Evolutionary conservation across 2,888 invertebrate species (phyloP).

Genomic region (Tortrix viridana): DNA sequence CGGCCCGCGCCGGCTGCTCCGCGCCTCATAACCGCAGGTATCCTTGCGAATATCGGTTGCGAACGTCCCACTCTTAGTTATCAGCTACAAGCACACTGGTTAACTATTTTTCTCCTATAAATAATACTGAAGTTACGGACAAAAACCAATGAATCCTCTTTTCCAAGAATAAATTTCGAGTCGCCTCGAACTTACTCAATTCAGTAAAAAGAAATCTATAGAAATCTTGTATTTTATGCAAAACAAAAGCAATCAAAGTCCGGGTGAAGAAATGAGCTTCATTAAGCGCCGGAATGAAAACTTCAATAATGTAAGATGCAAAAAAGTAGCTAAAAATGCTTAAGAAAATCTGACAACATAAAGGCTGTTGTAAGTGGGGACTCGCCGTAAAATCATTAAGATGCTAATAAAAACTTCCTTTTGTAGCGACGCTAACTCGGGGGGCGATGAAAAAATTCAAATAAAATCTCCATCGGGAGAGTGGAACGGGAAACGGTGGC

Average conservation of each 20-base stretch:
- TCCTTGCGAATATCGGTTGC: background rate
- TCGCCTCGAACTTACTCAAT: conserved; percentile 73
- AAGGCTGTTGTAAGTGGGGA: conserved; percentile 84
- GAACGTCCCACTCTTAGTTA: background rate
- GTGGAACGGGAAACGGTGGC: conserved; percentile 76
- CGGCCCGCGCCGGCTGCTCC: conserved; percentile 52
- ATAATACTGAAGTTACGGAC: conserved; percentile 46
- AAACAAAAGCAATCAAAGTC: conserved; percentile 84
- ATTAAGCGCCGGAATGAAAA: conserved; percentile 84
- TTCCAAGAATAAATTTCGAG: conserved; percentile 71
- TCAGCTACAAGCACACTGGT: background rate
- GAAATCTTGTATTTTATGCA: conserved; percentile 83
- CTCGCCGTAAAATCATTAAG: conserved; percentile 85
- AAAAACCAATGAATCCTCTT: conserved; percentile 70
- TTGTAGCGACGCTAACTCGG: conserved; percentile 79
- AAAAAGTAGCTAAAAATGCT: conserved; percentile 83
- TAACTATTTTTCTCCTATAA: conserved; percentile 41
- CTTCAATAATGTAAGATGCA: conserved; percentile 85
- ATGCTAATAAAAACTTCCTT: conserved; percentile 86
- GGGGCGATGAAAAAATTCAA: conserved; percentile 77
- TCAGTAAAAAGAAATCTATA: conserved; percentile 79
- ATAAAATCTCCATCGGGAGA: conserved; percentile 83
- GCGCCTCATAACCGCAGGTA: conserved; percentile 1
- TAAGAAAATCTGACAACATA: conserved; percentile 85
- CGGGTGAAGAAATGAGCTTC: conserved; percentile 84